Percentiles rank a stretch among this genome's conserved stretches.
phyloP scores from a whole-genome alignment of 2,888 invertebrate species.

The Acleris literana region DNA sequence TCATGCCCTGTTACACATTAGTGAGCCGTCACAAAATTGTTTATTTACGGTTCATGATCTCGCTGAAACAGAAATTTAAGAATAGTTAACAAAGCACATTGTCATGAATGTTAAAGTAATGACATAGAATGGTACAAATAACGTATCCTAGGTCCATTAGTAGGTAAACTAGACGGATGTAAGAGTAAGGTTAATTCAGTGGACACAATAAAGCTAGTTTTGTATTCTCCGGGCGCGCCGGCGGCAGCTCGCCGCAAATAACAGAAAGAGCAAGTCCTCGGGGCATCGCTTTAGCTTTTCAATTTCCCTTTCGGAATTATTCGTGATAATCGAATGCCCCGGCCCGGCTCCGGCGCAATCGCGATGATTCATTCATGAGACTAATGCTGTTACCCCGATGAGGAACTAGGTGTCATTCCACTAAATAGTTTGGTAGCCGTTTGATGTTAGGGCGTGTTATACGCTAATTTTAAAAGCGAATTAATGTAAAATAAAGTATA shows the following conservation, averaged over 20 bases:
- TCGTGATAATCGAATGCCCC: conserved; percentile 82
- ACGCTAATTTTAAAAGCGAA: conserved; percentile 24
- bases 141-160: conserved; percentile 12
- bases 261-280: conserved; percentile 82
- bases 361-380: conserved; percentile 82
- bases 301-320: conserved; percentile 84
- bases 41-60: too few relatives aligned
- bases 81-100: background rate
- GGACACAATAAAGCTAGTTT: conserved; percentile 54
- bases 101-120: too few relatives aligned
- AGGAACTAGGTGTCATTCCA: conserved; percentile 54
- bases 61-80: too few relatives aligned
- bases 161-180: conserved; percentile 23
- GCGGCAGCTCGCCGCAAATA: conserved; percentile 74
- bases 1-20: too few relatives aligned
- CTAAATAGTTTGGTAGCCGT: conserved; percentile 22
- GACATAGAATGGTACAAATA: background rate
- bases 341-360: conserved; percentile 68
- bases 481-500: background rate
- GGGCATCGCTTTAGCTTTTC: conserved; percentile 82
- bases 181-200: conserved; percentile 30
- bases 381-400: conserved; percentile 71
- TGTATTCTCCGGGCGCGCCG: conserved; percentile 66
- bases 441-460: conserved; percentile 9
- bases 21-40: too few relatives aligned